Base-by-base conservation (phyloP, 2,888 invertebrate species). In the Folsomia candida region DNA sequence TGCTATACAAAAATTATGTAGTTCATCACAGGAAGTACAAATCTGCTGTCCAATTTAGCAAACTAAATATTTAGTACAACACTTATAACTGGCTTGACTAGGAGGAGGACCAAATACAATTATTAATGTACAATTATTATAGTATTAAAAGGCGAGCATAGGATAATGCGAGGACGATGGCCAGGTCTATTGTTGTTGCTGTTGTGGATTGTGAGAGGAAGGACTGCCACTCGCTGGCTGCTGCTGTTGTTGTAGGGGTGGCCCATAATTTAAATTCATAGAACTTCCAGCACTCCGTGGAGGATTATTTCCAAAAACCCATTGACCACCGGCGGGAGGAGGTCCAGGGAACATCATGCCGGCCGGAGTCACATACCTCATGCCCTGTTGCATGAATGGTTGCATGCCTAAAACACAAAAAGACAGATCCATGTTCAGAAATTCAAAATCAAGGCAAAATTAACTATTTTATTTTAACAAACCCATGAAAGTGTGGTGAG, bases 401-500 rank as follows among this genome's bases (percentile, higher is more conserved):
- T 73, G 76, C 74, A 76, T 74, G 57, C 76, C 76, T 72, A 51
- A 60, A 57, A 51, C 11, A 62, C 24, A 9, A 14, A n/a, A 11
- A 18, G 6, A 20, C 58, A 11, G 6, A 20, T 58, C 18, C 20
- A 22, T 18, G 6, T 14, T 14, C 9, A 47, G 47, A 51, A 9
- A 26, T 2, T n/a, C 47, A 28, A 51, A 37, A 27, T 24, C 62
- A 67, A 18, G 25, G 61, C 18, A 37, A 65, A 71, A 11, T 47
- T 11, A 11, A 51, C 4, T 47, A 11, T 47, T 9, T 47, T 47
- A 11, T 47, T 47, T 63, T 22, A 61, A 22, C 67, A 63, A 63
- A 77, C 77, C 77, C 73, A 77, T 74, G 65, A 73, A 73, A 58
- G n/a, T n/a, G n/a, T 69, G 64, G n/a, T 67, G 66, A 18, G 75